These are phyloP conservation scores for Synergus umbraculus DNA, from an alignment of 2,888 invertebrate species.

Conservation along the genomic window DNA sequence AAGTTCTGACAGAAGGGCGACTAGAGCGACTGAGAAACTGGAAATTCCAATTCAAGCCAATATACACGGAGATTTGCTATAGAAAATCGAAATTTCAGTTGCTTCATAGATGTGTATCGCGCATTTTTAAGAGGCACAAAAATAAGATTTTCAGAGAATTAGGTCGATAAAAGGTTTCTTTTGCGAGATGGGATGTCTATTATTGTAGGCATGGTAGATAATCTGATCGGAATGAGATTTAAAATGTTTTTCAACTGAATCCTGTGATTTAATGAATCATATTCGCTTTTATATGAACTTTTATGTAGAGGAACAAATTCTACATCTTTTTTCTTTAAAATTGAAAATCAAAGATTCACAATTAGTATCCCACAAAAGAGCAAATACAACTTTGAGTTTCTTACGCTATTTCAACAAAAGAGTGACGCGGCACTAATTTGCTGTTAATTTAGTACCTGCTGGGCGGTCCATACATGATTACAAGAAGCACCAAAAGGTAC, in stretches of 20 bases:
- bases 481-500: constrained; percentile 29
- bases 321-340: too few relatives aligned
- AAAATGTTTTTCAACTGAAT: neutral
- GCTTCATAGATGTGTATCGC: constrained; percentile 24
- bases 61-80: constrained; percentile 20
- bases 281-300: neutral
- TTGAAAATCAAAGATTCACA: too few relatives aligned
- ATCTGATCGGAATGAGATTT: neutral
- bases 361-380: neutral
- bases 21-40: constrained; percentile 10
- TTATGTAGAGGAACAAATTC: neutral
- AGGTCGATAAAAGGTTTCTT: neutral
- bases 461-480: constrained; percentile 49
- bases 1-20: constrained; percentile 9
- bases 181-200: constrained; percentile 1
- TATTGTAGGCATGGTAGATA: neutral
- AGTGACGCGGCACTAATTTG: constrained; percentile 55
- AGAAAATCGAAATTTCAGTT: constrained; percentile 18
- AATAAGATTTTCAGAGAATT: constrained; percentile 19
- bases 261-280: neutral
- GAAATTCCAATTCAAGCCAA: constrained; percentile 34
- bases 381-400: neutral
- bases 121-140: neutral
- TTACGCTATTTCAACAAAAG: neutral
- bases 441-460: constrained; percentile 52